These are phyloP conservation scores for Plemyria rubiginata DNA, from an alignment of 2,888 invertebrate species.

Conservation along the genomic window DNA sequence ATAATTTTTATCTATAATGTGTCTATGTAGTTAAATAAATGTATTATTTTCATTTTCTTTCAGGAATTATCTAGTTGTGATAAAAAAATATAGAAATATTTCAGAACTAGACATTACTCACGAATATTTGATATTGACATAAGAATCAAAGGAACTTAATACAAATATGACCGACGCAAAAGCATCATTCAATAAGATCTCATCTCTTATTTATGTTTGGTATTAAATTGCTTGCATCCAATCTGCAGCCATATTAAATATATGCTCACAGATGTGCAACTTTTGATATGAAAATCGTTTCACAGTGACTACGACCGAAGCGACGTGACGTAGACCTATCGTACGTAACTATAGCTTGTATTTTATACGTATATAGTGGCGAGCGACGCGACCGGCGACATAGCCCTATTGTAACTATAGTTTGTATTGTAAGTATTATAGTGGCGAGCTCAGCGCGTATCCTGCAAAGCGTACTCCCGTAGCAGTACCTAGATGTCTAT, in stretches of 20 bases:
- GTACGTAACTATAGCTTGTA: not conserved
- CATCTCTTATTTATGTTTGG: not conserved
- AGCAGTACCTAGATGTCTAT: constrained; percentile 19
- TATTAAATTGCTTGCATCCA: not conserved
- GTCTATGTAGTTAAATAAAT: too few relatives aligned
- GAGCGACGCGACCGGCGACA: not conserved
- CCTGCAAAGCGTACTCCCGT: constrained; percentile 7
- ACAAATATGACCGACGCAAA: too few relatives aligned
- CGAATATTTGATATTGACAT: too few relatives aligned
- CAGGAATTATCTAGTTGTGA: too few relatives aligned
- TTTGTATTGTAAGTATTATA: not conserved
- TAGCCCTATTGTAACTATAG: not conserved
- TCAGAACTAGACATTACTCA: too few relatives aligned
- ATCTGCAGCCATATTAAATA: not conserved
- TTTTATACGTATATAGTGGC: not conserved
- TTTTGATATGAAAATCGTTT: not conserved
- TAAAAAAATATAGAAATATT: too few relatives aligned
- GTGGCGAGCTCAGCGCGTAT: constrained; percentile 6
- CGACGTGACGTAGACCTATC: not conserved
- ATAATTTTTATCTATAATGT: too few relatives aligned
- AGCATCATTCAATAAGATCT: too few relatives aligned
- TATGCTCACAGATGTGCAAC: not conserved
- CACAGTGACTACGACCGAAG: not conserved
- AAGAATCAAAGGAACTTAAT: too few relatives aligned
- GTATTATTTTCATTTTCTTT: too few relatives aligned